Evolutionary conservation across 2,113 vertebrate genomes (phyloP).

Genomic region (Perccottus glenii): DNA sequence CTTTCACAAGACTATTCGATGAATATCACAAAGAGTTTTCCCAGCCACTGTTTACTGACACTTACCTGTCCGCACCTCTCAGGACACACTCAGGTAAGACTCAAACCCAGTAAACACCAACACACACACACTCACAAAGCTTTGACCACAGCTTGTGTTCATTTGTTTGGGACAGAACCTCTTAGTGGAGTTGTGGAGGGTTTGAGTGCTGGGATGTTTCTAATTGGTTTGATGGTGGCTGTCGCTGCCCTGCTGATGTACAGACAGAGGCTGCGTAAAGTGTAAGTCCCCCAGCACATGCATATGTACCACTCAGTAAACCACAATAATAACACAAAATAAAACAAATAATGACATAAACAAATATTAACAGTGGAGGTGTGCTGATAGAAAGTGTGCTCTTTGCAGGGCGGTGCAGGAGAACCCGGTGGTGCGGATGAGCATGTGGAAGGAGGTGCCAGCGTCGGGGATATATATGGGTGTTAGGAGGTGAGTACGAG

Average conservation of each 20-base stretch:
- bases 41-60: constrained; percentile 63
- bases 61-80: constrained; percentile 57
- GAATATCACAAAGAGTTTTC: constrained; percentile 50
- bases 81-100: constrained; percentile 62
- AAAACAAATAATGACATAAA: not conserved
- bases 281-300: constrained; percentile 56
- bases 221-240: constrained; percentile 88
- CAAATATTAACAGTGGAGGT: not conserved
- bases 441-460: constrained; percentile 86
- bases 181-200: constrained; percentile 92
- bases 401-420: constrained; percentile 83
- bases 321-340: not conserved
- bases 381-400: constrained; percentile 21
- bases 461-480: constrained; percentile 86
- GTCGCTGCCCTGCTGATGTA: constrained; percentile 89
- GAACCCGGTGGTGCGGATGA: constrained; percentile 85
- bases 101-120: not conserved
- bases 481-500: constrained; percentile 84
- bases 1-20: constrained; percentile 68
- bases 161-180: constrained; percentile 80
- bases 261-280: constrained; percentile 87
- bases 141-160: not conserved
- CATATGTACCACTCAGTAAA: not conserved
- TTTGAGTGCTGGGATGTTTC: constrained; percentile 90
- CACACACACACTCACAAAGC: no score